phyloP scores from a whole-genome alignment of 2,888 invertebrate species.

The Melinaea marsaeus region DNA sequence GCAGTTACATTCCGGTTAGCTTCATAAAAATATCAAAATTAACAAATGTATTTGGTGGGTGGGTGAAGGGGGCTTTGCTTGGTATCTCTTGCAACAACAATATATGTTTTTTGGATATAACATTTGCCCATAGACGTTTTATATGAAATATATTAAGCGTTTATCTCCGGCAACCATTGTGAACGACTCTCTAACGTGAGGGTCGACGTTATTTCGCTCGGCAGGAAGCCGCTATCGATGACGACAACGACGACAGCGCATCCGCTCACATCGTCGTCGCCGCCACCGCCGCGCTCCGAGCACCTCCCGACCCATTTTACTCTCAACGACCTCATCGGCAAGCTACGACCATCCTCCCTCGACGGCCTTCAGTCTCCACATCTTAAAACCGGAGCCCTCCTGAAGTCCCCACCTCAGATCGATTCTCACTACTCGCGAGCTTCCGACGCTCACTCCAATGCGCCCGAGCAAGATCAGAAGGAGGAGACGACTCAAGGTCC shows the following conservation, averaged over 20 bases:
- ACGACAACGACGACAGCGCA: slow-evolving; percentile 78
- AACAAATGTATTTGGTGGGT: slow-evolving; percentile 71
- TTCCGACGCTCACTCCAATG: slow-evolving; percentile 65
- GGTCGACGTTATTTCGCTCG: slow-evolving; percentile 51
- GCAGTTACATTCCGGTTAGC: slow-evolving; percentile 16
- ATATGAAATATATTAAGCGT: slow-evolving; percentile 13
- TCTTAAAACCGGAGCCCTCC: slow-evolving; percentile 65
- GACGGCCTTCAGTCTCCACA: slow-evolving; percentile 73
- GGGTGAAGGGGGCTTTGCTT: slow-evolving; percentile 80
- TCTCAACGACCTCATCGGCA: slow-evolving; percentile 76
- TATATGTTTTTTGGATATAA: slow-evolving; percentile 25
- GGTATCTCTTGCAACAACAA: slow-evolving; percentile 64
- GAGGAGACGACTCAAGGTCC: slow-evolving; percentile 80
- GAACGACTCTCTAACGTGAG: slow-evolving; percentile 60
- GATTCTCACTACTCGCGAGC: slow-evolving; percentile 79
- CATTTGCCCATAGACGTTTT: slow-evolving; percentile 16
- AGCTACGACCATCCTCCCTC: slow-evolving; percentile 72
- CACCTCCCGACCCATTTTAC: slow-evolving; percentile 75
- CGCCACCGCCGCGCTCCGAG: slow-evolving; percentile 74
- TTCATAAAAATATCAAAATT: slow-evolving; percentile 50
- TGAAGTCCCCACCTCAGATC: slow-evolving; percentile 78
- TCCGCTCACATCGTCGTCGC: slow-evolving; percentile 76
- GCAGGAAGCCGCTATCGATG: slow-evolving; percentile 76
- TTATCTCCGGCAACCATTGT: slow-evolving; percentile 19
- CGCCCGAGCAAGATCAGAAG: slow-evolving; percentile 59